Evolutionary conservation across 2,888 invertebrate species (phyloP).

Genomic region (Microctonus brassicae): DNA sequence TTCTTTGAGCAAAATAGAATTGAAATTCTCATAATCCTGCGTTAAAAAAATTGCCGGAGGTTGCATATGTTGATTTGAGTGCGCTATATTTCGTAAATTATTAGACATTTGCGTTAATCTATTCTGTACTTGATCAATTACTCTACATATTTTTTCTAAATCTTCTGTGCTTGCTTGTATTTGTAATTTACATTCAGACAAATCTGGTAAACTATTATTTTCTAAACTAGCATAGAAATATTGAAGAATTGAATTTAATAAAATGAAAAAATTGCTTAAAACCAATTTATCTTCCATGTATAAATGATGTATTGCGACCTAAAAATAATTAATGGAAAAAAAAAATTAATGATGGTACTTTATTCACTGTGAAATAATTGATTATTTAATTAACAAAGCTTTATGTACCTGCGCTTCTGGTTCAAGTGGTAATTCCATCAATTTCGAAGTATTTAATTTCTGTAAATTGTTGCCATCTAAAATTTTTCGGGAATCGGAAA

Average conservation of each 20-base stretch:
- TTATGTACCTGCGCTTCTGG: conserved; percentile 55
- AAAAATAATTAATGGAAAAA: conserved; percentile 19
- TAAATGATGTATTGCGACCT: conserved; percentile 54
- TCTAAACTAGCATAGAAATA: conserved; percentile 46
- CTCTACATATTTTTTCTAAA: conserved; percentile 46
- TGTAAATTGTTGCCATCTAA: conserved; percentile 53
- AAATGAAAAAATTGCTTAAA: conserved; percentile 52
- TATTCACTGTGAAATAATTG: not conserved
- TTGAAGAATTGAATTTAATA: conserved; percentile 49
- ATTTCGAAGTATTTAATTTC: conserved; percentile 45
- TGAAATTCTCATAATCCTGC: conserved; percentile 39
- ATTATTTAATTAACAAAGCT: not conserved
- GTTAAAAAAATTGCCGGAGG: not conserved
- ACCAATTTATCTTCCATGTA: conserved; percentile 54
- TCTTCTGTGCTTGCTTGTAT: conserved; percentile 55
- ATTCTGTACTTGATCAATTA: conserved; percentile 47
- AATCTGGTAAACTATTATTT: conserved; percentile 44
- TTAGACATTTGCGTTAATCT: conserved; percentile 33
- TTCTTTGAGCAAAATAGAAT: conserved; percentile 54
- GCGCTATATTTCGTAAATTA: conserved; percentile 34
- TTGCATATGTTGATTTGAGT: not conserved
- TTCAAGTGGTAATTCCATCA: conserved; percentile 51
- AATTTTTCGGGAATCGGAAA: conserved; percentile 47
- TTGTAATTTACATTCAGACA: conserved; percentile 52
- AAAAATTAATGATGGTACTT: not conserved